Conservation (phyloP, 53 echinoderm and acorn worm genomes). For the Mesocentrotus franciscanus region DNA sequence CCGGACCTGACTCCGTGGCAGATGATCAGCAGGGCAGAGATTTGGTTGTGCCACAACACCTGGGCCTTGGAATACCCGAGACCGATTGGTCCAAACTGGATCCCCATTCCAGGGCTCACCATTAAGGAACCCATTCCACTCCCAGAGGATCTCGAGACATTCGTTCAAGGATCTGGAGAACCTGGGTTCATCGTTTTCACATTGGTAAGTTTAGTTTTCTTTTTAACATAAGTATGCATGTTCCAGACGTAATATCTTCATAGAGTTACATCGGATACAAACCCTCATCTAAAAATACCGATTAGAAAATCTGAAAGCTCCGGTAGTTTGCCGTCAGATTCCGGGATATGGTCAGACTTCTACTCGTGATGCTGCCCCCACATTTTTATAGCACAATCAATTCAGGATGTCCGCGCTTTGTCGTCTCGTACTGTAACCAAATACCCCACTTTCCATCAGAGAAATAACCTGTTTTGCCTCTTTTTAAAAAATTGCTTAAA, state of each 20-base stretch:
- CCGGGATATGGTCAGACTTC: no score
- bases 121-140: constrained; percentile 42
- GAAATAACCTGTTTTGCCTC: no score
- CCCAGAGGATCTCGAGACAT: constrained; percentile 49
- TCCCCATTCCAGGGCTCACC: constrained; percentile 57
- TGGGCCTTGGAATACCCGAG: constrained; percentile 76
- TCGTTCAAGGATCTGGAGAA: constrained; percentile 57
- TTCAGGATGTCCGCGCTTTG: no score
- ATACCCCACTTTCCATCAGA: no score
- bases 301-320: no score
- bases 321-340: no score
- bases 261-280: not conserved
- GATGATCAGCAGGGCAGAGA: constrained; percentile 61
- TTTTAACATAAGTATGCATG: not conserved
- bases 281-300: not conserved
- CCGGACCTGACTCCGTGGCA: constrained; percentile 58
- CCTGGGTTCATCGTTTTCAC: constrained; percentile 63
- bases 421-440: no score
- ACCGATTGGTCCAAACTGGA: constrained; percentile 74
- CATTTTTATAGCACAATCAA: no score
- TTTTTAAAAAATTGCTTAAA: no score
- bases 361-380: no score
- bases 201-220: constrained; percentile 21
- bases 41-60: constrained; percentile 72
- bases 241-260: not conserved